Evolutionary conservation across 2,888 invertebrate species (phyloP).

Genomic region (Chydorus sphaericus): DNA sequence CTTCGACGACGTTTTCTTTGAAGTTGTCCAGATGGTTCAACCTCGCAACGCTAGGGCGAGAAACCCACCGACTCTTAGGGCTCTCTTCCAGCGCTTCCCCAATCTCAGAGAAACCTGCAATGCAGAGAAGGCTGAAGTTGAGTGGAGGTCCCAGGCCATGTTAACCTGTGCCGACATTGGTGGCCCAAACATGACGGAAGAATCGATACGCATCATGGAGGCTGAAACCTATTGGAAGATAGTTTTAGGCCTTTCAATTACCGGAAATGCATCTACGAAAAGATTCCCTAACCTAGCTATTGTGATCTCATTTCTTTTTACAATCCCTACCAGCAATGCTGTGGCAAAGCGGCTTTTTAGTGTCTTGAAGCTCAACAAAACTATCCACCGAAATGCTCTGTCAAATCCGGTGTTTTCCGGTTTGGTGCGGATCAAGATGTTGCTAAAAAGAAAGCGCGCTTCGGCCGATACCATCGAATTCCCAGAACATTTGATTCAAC

Average conservation of each 20-base stretch:
- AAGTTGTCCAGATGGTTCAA: slow-evolving; percentile 18
- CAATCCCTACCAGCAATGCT: slow-evolving; percentile 4
- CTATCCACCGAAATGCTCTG: not conserved
- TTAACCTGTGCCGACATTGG: not conserved
- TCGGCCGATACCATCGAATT: not conserved
- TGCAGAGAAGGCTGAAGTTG: not conserved
- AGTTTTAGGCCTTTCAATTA: not conserved
- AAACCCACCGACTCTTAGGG: slow-evolving; percentile 16
- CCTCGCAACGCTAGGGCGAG: slow-evolving; percentile 17
- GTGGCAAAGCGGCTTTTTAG: not conserved
- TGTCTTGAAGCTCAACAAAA: slow-evolving; percentile 1
- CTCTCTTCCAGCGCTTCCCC: not conserved
- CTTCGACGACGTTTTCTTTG: not conserved
- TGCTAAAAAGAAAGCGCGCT: not conserved
- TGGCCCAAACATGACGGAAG: not conserved
- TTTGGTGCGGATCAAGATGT: not conserved
- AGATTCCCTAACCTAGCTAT: slow-evolving; percentile 5
- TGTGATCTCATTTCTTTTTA: not conserved
- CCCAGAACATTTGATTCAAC: not conserved
- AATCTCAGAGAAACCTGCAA: not conserved
- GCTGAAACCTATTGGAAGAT: not conserved
- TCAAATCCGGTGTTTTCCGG: not conserved
- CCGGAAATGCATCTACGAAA: not conserved
- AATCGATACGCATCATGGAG: not conserved
- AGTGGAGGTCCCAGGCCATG: not conserved